Evolutionary conservation across 2,888 invertebrate genomes (phyloP), one percentile per base, ranked within the genome.

Genomic region (Mythimna impura): DNA sequence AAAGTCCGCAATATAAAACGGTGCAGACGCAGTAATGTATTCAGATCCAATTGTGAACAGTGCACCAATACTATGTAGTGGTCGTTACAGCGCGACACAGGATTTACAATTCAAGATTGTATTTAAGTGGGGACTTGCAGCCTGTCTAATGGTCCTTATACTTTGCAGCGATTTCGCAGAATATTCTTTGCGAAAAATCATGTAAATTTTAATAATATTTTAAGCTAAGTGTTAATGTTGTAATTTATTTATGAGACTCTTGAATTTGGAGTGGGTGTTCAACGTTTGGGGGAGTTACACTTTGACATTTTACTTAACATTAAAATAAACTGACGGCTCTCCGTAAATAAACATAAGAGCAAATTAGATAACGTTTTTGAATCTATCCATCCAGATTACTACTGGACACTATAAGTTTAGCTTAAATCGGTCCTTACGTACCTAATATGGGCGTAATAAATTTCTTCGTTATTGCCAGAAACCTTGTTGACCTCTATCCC

Each of bases 41-140:
- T 89, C 90, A 84, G 85, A 89, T 88, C 86, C 89, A 86, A 91
- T 89, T 90, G 90, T 89, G 84, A 81, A 86, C 80, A 81, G 80
- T 85, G 87, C 86, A 84, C 84, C 86, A 78, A 83, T 84, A 78
- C 81, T 81, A 82, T 84, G 78, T 81, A 86, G 83, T 82, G 83
- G 80, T 86, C 87, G 87, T 87, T 87, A 87, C 69, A 62, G 34
- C 66, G 70, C 83, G 76, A 81, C 72, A 66, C 67, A 84, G 68
- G 87, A 87, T 87, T 87, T 87, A 85, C 86, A 85, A 86, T 87
- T 87, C 86, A 83, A 87, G 87, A 87, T 83, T 86, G 76, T 74
- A 72, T 85, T 86, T 86, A 85, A 86, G 83, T 83, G 81, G 79
- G 71, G 76, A 73, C 75, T 84, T 71, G 65, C 64, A 72, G 81